A percentile compares a stretch with the other conserved stretches of the same genome.
phyloP scores from a whole-genome alignment of 2,797 vertebrate genomes.

The Lepilemur ruficaudatus region DNA sequence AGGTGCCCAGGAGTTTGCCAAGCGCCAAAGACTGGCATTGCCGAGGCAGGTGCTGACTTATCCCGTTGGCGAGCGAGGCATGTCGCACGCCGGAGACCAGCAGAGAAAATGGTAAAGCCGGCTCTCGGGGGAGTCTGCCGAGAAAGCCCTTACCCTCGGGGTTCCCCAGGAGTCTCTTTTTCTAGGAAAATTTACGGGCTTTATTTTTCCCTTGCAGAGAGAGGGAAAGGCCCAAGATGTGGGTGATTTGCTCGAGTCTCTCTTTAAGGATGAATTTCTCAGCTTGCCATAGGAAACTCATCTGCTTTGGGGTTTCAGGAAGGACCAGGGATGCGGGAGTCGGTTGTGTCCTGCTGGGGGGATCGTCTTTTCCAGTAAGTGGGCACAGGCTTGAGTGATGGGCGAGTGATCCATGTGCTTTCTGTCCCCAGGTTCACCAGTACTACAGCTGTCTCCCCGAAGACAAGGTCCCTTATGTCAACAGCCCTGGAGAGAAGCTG shows the following conservation, averaged over 20 bases:
- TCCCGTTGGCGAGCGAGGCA: slow-evolving; percentile 78
- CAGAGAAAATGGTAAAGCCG: slow-evolving; percentile 85
- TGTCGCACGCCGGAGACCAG: slow-evolving; percentile 79
- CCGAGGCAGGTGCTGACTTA: slow-evolving; percentile 85
- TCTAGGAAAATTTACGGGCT: not conserved
- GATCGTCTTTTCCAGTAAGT: not conserved
- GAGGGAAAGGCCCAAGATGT: not conserved
- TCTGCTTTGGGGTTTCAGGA: not conserved
- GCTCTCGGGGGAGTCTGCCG: not conserved
- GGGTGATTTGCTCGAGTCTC: not conserved
- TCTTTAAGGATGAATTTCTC: not conserved
- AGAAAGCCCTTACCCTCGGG: slow-evolving; percentile 46
- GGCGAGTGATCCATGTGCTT: slow-evolving; percentile 31
- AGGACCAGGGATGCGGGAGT: not conserved
- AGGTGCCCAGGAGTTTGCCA: slow-evolving; percentile 77
- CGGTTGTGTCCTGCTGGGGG: not conserved
- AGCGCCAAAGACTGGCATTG: slow-evolving; percentile 76
- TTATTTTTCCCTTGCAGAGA: not conserved
- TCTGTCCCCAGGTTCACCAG: slow-evolving; percentile 93
- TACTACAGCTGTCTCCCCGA: slow-evolving; percentile 99
- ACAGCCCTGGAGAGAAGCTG: slow-evolving; percentile 98
- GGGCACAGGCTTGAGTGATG: not conserved
- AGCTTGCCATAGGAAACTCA: not conserved
- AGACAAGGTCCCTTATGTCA: slow-evolving; percentile 99
- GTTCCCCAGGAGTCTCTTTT: not conserved